These are phyloP conservation scores for Meteorus cinctellus DNA, from an alignment of 2,888 invertebrate species.

Conservation along the genomic window DNA sequence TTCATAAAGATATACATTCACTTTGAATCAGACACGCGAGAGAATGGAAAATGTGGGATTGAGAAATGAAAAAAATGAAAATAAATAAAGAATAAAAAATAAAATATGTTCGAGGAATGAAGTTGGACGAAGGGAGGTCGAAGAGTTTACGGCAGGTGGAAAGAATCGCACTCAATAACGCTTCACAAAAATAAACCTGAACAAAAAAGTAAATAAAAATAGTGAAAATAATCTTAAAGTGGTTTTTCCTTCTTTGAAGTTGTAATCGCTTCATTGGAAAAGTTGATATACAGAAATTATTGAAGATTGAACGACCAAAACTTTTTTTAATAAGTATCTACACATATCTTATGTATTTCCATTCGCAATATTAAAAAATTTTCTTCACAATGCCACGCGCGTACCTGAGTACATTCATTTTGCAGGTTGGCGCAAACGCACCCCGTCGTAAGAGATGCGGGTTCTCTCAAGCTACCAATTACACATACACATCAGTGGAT, in stretches of 20 bases:
- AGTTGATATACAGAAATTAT: background rate
- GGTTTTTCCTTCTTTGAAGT: background rate
- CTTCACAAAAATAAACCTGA: background rate
- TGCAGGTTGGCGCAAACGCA: slow-evolving; percentile 23
- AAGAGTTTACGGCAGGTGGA: slow-evolving; percentile 29
- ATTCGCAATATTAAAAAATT: background rate
- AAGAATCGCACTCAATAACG: slow-evolving; percentile 25
- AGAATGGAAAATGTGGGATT: background rate
- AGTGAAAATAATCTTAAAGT: background rate
- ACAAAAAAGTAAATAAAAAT: slow-evolving; percentile 8
- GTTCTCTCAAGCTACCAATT: slow-evolving; percentile 66
- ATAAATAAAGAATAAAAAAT: slow-evolving; percentile 22
- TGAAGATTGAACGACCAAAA: background rate
- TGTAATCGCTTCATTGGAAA: background rate
- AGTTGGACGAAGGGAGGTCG: background rate
- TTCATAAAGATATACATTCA: background rate
- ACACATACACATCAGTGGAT: slow-evolving; percentile 37
- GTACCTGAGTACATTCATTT: background rate
- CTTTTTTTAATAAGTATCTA: background rate
- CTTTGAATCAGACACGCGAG: slow-evolving; percentile 20
- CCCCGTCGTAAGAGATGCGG: slow-evolving; percentile 59
- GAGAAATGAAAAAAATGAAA: background rate
- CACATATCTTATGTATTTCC: background rate
- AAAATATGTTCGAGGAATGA: slow-evolving; percentile 17
- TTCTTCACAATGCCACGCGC: background rate